A percentile compares a stretch with the other conserved stretches of the same genome.
These are phyloP conservation scores for Kryptopterus vitreolus DNA, from an alignment of 2,797 vertebrate species.

Conservation along the genomic window DNA sequence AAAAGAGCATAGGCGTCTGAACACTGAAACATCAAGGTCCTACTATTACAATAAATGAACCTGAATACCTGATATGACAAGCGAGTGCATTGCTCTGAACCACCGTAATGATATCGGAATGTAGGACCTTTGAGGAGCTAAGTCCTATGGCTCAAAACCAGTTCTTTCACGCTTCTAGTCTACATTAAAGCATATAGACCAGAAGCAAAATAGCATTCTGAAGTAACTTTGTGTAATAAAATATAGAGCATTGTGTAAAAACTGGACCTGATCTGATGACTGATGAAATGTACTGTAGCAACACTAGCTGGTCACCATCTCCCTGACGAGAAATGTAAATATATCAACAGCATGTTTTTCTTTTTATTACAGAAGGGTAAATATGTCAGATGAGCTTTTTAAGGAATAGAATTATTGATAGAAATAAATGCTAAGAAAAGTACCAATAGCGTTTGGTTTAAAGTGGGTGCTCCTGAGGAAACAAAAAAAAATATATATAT, in stretches of 20 bases:
- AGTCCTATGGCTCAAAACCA: background rate
- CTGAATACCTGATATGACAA: background rate
- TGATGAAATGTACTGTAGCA: constrained; percentile 6
- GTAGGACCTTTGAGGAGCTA: background rate
- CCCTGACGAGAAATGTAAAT: too few species aligned
- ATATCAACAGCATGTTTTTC: background rate
- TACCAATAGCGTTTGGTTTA: background rate
- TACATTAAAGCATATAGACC: background rate
- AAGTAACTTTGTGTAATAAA: background rate
- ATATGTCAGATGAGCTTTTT: background rate
- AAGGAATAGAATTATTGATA: background rate
- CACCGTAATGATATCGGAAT: background rate
- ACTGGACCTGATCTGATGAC: background rate
- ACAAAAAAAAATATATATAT: too few species aligned
- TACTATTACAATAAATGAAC: background rate
- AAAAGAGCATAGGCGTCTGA: background rate
- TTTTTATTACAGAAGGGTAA: background rate
- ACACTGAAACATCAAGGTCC: background rate
- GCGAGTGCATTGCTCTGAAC: background rate
- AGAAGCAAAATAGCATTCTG: background rate
- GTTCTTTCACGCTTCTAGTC: background rate
- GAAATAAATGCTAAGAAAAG: background rate
- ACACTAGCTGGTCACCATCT: background rate
- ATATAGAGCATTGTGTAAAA: background rate
- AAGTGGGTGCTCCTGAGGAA: background rate